These are phyloP conservation scores for Semnopithecus entellus DNA, from an alignment of 2,113 vertebrate genomes.

Conservation along the genomic window DNA sequence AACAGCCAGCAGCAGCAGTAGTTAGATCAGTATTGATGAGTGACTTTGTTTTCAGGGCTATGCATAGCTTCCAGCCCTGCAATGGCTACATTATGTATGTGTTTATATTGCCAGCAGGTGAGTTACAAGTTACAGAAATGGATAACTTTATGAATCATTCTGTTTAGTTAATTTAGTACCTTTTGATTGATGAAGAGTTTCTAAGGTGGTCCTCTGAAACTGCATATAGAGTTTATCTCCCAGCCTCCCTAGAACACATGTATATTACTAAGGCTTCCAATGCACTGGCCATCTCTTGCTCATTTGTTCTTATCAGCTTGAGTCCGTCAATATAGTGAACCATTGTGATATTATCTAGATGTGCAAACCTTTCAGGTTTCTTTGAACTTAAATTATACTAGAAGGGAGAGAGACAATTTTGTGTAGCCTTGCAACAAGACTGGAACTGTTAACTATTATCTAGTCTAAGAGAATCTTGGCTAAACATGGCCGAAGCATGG, in stretches of 20 bases:
- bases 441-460: not conserved
- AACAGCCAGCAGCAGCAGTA: not conserved
- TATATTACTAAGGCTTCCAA: not conserved
- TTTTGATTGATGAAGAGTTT: not conserved
- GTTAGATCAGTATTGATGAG: not conserved
- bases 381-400: not conserved
- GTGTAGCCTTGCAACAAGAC: accelerated
- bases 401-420: not conserved
- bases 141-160: not conserved
- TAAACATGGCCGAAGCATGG: not conserved
- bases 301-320: not conserved
- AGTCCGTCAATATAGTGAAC: no score
- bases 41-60: not conserved
- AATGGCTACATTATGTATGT: not conserved
- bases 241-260: not conserved
- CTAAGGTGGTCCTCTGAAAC: not conserved
- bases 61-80: not conserved
- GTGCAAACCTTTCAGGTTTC: not conserved
- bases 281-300: not conserved
- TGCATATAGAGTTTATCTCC: not conserved
- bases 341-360: not conserved
- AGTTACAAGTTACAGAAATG: not conserved
- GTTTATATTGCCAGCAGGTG: not conserved
- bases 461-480: not conserved
- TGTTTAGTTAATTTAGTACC: not conserved